These are phyloP conservation scores for Argyresthia goedartella DNA, from an alignment of 2,888 invertebrate species.

Conservation along the genomic window DNA sequence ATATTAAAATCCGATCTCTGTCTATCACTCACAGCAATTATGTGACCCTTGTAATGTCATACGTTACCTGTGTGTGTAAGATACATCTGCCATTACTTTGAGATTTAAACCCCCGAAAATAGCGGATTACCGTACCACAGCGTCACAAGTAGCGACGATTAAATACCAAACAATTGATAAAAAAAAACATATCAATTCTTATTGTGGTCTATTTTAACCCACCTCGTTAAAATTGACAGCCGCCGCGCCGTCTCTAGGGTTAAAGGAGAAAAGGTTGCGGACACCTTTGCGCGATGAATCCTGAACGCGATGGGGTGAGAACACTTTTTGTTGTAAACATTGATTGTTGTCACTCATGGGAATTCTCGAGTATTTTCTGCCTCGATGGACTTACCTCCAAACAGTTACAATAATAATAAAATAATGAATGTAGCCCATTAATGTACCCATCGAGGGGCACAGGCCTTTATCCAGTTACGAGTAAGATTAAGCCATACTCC, in stretches of 20 bases:
- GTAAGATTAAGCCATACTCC: no score
- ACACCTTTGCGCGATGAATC: constrained; percentile 42
- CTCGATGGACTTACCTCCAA: constrained; percentile 31
- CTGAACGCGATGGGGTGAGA: constrained; percentile 23
- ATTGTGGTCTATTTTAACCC: constrained; percentile 14
- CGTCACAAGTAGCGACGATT: constrained; percentile 6
- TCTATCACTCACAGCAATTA: no score
- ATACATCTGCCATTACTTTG: no score
- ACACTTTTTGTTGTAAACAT: constrained; percentile 21
- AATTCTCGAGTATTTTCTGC: constrained; percentile 49
- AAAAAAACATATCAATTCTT: constrained; percentile 20
- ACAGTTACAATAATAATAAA: no score
- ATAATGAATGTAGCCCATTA: no score
- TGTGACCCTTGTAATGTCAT: no score
- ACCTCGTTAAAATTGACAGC: constrained; percentile 38
- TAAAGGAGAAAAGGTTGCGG: constrained; percentile 26
- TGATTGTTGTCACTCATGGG: constrained; percentile 33
- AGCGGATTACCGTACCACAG: neutral
- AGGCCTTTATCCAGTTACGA: no score
- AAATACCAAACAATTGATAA: constrained; percentile 29
- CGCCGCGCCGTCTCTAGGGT: constrained; percentile 29
- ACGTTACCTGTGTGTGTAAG: no score
- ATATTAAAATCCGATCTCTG: no score
- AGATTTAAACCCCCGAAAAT: neutral
- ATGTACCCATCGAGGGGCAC: no score